Evolutionary conservation across 2,888 invertebrate genomes (phyloP).

Genomic region (Celastrina argiolus): DNA sequence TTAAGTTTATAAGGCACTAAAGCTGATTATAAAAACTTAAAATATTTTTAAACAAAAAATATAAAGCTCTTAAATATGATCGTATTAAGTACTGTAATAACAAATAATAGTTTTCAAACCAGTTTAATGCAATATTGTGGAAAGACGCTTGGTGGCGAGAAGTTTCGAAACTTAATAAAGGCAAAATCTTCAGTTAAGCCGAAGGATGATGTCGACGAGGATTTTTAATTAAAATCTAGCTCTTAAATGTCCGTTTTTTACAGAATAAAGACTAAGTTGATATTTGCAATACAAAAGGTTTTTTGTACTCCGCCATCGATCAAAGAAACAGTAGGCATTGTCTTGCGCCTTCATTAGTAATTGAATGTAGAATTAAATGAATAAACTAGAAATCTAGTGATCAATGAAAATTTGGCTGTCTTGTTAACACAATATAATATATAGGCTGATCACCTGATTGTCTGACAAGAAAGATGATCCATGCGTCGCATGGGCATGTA

Average conservation of each 20-base stretch:
- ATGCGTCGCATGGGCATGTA: too few species aligned
- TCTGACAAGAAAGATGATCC: too few species aligned
- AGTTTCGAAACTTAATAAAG: conserved; percentile 21
- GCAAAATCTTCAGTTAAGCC: conserved; percentile 17
- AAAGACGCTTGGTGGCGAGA: conserved; percentile 3
- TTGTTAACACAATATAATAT: too few species aligned
- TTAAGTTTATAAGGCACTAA: too few species aligned
- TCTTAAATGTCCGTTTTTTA: conserved; percentile 4
- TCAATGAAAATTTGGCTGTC: too few species aligned
- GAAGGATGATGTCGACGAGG: conserved; percentile 5
- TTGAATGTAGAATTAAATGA: too few species aligned
- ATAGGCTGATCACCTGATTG: too few species aligned
- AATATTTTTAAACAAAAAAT: background rate
- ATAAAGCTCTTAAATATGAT: background rate
- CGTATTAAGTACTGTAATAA: background rate
- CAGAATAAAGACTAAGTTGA: conserved; percentile 3
- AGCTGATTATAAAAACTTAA: too few species aligned
- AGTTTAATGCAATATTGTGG: background rate
- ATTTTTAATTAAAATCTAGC: conserved; percentile 19
- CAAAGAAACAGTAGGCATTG: background rate
- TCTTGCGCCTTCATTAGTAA: too few species aligned
- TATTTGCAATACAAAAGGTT: background rate
- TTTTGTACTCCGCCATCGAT: background rate
- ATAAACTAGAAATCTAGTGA: too few species aligned
- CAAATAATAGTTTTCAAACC: background rate